Evolutionary conservation across 2,113 vertebrate genomes (phyloP).

Genomic region (Eurypyga helias): DNA sequence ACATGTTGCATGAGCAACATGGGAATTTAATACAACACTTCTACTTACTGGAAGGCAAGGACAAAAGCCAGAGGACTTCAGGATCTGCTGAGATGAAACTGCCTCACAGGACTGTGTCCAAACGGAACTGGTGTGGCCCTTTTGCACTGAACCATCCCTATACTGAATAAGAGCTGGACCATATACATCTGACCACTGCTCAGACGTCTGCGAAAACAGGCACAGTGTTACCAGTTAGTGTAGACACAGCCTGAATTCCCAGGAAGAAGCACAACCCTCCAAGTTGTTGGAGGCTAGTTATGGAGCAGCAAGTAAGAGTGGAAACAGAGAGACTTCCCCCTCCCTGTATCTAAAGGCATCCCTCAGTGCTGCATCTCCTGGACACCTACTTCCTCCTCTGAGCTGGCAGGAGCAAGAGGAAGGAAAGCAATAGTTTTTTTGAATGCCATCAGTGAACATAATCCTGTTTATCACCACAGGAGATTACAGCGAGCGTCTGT

Average conservation of each 20-base stretch:
- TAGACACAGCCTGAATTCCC: neutral
- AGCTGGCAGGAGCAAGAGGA: neutral
- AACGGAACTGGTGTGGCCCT: neutral
- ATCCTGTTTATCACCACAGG: neutral
- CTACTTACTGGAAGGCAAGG: neutral
- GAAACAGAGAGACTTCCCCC: neutral
- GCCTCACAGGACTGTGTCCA: neutral
- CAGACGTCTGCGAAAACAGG: neutral
- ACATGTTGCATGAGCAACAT: neutral
- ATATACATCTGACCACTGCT: neutral
- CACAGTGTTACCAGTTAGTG: neutral
- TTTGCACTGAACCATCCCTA: neutral
- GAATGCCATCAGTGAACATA: neutral
- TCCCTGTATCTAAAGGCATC: neutral
- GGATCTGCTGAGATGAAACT: neutral
- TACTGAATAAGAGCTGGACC: neutral
- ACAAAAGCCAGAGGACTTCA: neutral
- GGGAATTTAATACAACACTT: neutral
- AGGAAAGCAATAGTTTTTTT: neutral
- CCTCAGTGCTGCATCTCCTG: neutral
- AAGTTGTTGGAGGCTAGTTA: neutral
- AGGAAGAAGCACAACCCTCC: neutral
- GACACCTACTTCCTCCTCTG: neutral
- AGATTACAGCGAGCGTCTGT: neutral
- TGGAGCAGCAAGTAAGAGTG: neutral